Base-by-base conservation (phyloP, 2,888 invertebrate species). In the Torymus auratus region DNA sequence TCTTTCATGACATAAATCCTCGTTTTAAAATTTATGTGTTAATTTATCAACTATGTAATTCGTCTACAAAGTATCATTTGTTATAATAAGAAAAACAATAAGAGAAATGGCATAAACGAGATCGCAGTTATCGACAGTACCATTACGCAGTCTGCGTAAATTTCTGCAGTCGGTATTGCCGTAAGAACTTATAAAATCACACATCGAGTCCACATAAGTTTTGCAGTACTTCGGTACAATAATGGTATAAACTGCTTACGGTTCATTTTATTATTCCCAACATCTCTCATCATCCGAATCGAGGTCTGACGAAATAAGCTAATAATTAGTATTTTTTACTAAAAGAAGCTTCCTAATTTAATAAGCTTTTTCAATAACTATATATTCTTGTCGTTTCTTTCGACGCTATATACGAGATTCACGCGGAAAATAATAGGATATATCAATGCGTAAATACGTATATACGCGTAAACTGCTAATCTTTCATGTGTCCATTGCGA, bases 61-160 rank as follows among this genome's bases (percentile, higher is more conserved):
- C 14, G 23, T 64, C 69, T 58, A 69, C 12, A 78, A 78, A 72
- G 28, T 67, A 68, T 62, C 41, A 56, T 52, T 78, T 50, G n/a
- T 60, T 78, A 65, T 53, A 72, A 61, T 65, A 56, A 80, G 75
- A 74, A 60, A 41, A 77, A 50, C 58, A 75, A 67, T 15, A 53
- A 55, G 85, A 85, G 61, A 86, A 87, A 88, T 88, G 86, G 86
- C 86, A 85, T 86, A 84, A 85, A 88, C 86, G 86, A 88, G 88
- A 88, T 88, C 88, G 86, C 84, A 84, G 82, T 86, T 85, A 82
- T 80, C 78, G 83, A 82, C 69, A 81, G 74, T 64, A 72, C 67
- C 61, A 4, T 55, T 55, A 23, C 55, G 50, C 28, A 17, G 28
- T 55, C 72, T 14, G 3, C 23, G 5, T 3, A 68, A 73, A 52